A percentile compares a stretch with the other conserved stretches of the same genome.
These are phyloP conservation scores for Drosophila athabasca DNA, from an alignment of 1,140 invertebrate genomes.

Conservation along the genomic window DNA sequence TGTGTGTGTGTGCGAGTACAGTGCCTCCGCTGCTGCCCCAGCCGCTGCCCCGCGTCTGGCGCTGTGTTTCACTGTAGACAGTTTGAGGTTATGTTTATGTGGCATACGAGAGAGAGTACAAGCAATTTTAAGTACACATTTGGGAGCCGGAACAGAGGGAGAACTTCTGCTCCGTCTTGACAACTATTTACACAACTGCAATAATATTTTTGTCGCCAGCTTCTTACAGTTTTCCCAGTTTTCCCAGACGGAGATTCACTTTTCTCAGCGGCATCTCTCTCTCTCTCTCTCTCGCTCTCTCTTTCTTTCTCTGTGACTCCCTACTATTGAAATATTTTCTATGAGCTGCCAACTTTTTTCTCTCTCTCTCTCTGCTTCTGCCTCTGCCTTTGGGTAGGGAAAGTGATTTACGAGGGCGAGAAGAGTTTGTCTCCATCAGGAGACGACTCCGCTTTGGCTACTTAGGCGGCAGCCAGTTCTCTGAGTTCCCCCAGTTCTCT, in stretches of 20 bases:
- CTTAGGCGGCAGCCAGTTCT: slow-evolving; percentile 41
- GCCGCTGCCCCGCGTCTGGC: not conserved
- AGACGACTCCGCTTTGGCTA: slow-evolving; percentile 45
- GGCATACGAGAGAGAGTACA: slow-evolving; percentile 29
- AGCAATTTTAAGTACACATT: slow-evolving; percentile 59
- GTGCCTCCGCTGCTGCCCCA: not conserved
- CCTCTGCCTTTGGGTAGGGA: slow-evolving; percentile 36
- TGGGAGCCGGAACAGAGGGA: slow-evolving; percentile 30
- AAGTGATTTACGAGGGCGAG: slow-evolving; percentile 73
- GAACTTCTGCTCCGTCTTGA: slow-evolving; percentile 36
- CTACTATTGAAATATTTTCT: slow-evolving; percentile 66
- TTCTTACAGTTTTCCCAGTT: slow-evolving; percentile 26
- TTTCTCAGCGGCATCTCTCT: slow-evolving; percentile 35
- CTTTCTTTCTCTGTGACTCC: not conserved
- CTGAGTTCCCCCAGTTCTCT: slow-evolving; percentile 20
- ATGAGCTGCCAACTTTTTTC: slow-evolving; percentile 50
- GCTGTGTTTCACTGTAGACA: slow-evolving; percentile 34
- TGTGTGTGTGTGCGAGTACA: slow-evolving; percentile 1
- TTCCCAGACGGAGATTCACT: slow-evolving; percentile 53
- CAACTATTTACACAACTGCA: slow-evolving; percentile 78
- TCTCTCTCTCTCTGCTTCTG: not conserved
- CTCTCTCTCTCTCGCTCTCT: slow-evolving; percentile 1
- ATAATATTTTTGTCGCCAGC: slow-evolving; percentile 75
- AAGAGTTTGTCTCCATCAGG: slow-evolving; percentile 54
- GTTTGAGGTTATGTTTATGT: slow-evolving; percentile 72